Base-by-base conservation (phyloP, 2,888 invertebrate species). In the Drosophila anomalata region DNA sequence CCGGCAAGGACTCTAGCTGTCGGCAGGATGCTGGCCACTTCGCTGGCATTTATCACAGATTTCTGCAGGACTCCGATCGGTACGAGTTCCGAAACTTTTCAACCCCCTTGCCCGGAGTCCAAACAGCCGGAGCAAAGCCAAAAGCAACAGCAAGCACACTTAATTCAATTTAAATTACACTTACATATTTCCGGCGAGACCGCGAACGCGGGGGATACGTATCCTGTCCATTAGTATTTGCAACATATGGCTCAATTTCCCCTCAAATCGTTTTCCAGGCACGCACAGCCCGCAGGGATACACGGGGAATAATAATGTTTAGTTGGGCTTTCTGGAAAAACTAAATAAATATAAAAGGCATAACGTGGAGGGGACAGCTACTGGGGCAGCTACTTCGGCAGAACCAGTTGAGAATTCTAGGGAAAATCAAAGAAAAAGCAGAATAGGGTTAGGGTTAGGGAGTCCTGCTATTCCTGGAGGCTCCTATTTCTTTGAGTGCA, bases 161-260 rank as follows among this genome's bases (percentile, higher is more conserved):
- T 90, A 89, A 89, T 90, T 90, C 89, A 90, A 89, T 89, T 89
- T 89, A 89, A 90, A 89, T 89, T 90, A 89, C 88, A 88, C 79
- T 88, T 87, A 75, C 76, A 88, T 76, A 82, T 87, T 84, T 89
- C 89, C 89, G 86, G 83, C 63, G 50, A 29, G 54, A 41, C 22
- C 41, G 48, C 51, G 52, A 29, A 22, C 44, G 41, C 39, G 39
- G 60, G 24, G 54, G 22, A 58, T 46, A 29, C 48, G 55, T 59
- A 58, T 58, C 51, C 66, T 78, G 78, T 80, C 75, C 79, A 87
- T 90, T 90, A 87, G 86, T 89, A 89, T 86, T 89, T 77, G 75
- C 79, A 89, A 87, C 89, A 89, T 90, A 89, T 89, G 89, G 89
- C 90, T 87, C 77, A 83, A 89, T 90, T 89, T 90, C 90, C 88